Evolutionary conservation across 30 jellyfish, hydroid and myxozoan genomes (phyloP).

Genomic region (Aurelia aurita complex sp. Pacific): DNA sequence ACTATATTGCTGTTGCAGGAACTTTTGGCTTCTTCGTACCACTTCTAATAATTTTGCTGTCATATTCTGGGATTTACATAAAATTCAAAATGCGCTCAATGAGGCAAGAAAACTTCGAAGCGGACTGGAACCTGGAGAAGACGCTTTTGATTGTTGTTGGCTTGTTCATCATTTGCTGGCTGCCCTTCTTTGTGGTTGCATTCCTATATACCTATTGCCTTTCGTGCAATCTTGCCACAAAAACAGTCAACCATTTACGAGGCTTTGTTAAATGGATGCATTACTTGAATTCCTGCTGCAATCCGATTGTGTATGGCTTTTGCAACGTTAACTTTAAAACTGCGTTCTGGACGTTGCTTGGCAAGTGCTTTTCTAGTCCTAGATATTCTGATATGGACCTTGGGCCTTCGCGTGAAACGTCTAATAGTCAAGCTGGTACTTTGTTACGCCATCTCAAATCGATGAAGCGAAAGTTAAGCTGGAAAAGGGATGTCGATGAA

Average conservation of each 20-base stretch:
- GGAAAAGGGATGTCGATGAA: conserved; percentile 70
- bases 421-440: conserved; percentile 59
- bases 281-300: conserved; percentile 86
- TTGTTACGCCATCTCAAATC: conserved; percentile 61
- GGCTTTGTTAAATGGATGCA: conserved; percentile 89
- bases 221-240: conserved; percentile 14
- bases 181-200: conserved; percentile 68
- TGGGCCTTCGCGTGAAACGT: conserved; percentile 53
- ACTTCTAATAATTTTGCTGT: conserved; percentile 48
- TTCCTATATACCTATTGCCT: conserved; percentile 51
- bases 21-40: conserved; percentile 88
- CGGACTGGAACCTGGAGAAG: conserved; percentile 71
- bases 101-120: conserved; percentile 53
- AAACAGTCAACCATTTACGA: conserved; percentile 38
- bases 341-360: conserved; percentile 78
- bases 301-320: conserved; percentile 92
- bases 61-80: conserved; percentile 65
- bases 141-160: conserved; percentile 77
- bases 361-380: conserved; percentile 33
- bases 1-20: conserved; percentile 35
- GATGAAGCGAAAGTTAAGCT: conserved; percentile 57
- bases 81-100: conserved; percentile 68
- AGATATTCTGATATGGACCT: conserved; percentile 54
- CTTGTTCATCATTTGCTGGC: conserved; percentile 89
- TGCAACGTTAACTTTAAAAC: conserved; percentile 91